A percentile compares a stretch with the other conserved stretches of the same genome.
Conservation (phyloP, 1,140 invertebrate genomes). For the Palaemon carinicauda region DNA sequence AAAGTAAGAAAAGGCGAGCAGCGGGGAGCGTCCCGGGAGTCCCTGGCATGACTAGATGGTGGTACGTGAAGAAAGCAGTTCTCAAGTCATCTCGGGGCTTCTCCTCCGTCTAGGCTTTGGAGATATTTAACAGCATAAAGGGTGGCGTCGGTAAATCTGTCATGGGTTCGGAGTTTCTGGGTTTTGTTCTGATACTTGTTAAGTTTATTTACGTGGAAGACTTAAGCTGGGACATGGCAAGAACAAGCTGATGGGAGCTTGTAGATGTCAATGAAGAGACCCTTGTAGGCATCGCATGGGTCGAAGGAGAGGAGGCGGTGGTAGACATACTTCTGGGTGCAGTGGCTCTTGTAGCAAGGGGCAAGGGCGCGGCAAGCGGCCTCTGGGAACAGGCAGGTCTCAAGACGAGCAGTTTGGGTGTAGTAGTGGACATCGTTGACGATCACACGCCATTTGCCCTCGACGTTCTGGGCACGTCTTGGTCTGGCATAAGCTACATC, state of each 20-base stretch:
- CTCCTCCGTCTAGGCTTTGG: background rate
- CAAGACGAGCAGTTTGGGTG: background rate
- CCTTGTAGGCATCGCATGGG: constrained; percentile 60
- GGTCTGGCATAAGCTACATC: background rate
- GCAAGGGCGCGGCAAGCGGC: constrained; percentile 40
- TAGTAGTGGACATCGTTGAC: constrained; percentile 49
- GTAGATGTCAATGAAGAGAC: constrained; percentile 61
- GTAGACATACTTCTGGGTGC: constrained; percentile 60
- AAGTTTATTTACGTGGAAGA: too few species aligned
- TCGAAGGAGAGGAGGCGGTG: constrained; percentile 60
- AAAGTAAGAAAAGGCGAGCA: background rate
- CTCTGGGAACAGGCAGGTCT: background rate
- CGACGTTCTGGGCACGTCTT: constrained; percentile 7
- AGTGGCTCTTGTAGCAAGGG: constrained; percentile 59
- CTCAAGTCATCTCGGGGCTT: background rate
- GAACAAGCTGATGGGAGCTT: constrained; percentile 60
- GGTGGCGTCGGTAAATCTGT: background rate
- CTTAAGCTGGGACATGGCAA: constrained; percentile 53
- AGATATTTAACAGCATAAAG: background rate
- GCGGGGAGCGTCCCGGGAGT: background rate
- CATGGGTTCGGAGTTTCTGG: background rate
- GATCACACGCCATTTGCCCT: constrained; percentile 61
- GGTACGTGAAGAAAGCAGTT: background rate
- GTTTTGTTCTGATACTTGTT: too few species aligned
- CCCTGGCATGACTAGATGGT: background rate